phyloP scores from a whole-genome alignment of 2,888 invertebrate species.

The Carterocephalus palaemon region DNA sequence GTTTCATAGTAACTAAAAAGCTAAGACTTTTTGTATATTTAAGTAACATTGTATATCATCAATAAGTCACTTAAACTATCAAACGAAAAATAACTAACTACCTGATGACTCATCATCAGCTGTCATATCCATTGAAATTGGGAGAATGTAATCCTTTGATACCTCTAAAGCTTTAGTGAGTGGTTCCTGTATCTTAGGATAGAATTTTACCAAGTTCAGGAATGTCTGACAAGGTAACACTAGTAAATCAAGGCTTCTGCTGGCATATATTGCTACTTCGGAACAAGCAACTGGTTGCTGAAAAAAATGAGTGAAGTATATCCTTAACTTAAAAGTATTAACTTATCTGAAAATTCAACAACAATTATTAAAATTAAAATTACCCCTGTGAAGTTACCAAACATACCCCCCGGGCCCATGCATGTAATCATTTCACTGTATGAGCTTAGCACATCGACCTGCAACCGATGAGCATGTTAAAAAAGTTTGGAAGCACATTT shows the following conservation, averaged over 20 bases:
- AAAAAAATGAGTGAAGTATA: too few relatives aligned
- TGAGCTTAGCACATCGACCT: slow-evolving; percentile 69
- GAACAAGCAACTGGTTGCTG: slow-evolving; percentile 65
- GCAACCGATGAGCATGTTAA: slow-evolving; percentile 33
- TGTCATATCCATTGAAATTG: slow-evolving; percentile 55
- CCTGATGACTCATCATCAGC: slow-evolving; percentile 53
- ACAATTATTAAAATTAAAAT: slow-evolving; percentile 38
- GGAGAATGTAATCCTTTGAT: slow-evolving; percentile 67
- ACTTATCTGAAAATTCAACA: too few relatives aligned
- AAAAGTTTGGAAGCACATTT: slow-evolving; percentile 6
- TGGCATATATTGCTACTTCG: slow-evolving; percentile 64
- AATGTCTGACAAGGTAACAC: slow-evolving; percentile 65
- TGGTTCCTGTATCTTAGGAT: slow-evolving; percentile 67
- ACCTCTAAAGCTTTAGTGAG: slow-evolving; percentile 60
- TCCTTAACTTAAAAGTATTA: neutral
- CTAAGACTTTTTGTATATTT: too few relatives aligned
- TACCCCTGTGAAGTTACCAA: slow-evolving; percentile 72
- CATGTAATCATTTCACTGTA: slow-evolving; percentile 74
- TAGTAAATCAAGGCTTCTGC: slow-evolving; percentile 64
- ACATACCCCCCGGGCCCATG: slow-evolving; percentile 76
- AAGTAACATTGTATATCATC: neutral
- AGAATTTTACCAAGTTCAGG: slow-evolving; percentile 65
- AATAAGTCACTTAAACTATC: neutral
- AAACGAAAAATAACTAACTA: slow-evolving; percentile 27
- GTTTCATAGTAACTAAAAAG: too few relatives aligned